Evolutionary conservation across 2,113 vertebrate genomes (phyloP), one percentile per base, ranked within the genome.

Genomic region (Gymnorhina tibicen): DNA sequence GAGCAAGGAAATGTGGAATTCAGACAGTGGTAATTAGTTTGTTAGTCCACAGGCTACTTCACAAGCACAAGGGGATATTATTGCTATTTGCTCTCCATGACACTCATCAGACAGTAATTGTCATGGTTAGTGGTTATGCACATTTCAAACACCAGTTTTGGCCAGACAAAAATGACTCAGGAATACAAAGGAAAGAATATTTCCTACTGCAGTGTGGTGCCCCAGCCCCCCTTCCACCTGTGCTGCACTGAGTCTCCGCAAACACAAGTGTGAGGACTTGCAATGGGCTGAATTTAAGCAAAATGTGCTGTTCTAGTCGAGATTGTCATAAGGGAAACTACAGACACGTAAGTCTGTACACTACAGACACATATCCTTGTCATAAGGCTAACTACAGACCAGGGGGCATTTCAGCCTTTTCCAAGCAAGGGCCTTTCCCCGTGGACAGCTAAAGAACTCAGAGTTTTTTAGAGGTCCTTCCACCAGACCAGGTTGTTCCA

Each of bases 1-100:
- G 52, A 92, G 70, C 53, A 94, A 72, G 58, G 72, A 90, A 95
- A 92, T n/a, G 67, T 59, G 80, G 50, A 69, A 89, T 91, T 95
- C 78, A 89, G 92, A 84, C 74, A 46, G 60, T 21, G 23, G 55
- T 88, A 93, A 96, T 97, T 85, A 91, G 39, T 66, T 94, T 75
- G 84, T 96, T 93, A 78, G 3, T 91, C 93, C 95, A 95, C 92
- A 93, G 95, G 66, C 94, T 84, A 33, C 83, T 96, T 97, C 93
- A 88, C 90, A 87, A 88, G 87, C 87, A 96, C 94, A 96, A 92
- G 95, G 77, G 60, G 62, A 52, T 85, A 69, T 96, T 95, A 79
- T 75, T 39, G 11, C 64, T 42, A 1, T 74, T 63, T 91, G 47
- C 55, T 83, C 63, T 87, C 70, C 60, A 1, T 70, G 70, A 70